Conservation (phyloP, 2,888 invertebrate genomes). For the Volucella inanis region DNA sequence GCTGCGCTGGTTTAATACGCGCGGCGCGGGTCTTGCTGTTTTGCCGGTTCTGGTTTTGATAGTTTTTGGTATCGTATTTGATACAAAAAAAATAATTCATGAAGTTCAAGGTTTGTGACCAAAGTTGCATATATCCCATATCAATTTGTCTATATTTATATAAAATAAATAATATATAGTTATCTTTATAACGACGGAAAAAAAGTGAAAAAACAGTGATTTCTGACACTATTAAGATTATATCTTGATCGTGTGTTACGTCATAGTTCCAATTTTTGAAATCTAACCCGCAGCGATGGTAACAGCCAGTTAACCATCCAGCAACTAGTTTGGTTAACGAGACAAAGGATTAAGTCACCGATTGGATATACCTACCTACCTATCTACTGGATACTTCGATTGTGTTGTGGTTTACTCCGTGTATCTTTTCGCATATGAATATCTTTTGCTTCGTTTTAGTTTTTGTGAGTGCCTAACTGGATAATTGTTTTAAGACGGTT, state of each 20-base stretch:
- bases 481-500: constrained; percentile 1
- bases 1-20: constrained; percentile 40
- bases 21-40: constrained; percentile 35
- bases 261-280: constrained; percentile 66
- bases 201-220: constrained; percentile 52
- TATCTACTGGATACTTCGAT: constrained; percentile 67
- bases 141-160: constrained; percentile 35
- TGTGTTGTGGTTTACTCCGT: constrained; percentile 54
- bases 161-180: not conserved
- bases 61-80: constrained; percentile 18
- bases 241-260: constrained; percentile 66
- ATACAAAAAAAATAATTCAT: constrained; percentile 52
- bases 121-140: constrained; percentile 44
- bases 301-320: not conserved
- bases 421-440: constrained; percentile 12
- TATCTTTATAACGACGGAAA: constrained; percentile 12
- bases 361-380: constrained; percentile 41
- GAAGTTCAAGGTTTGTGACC: constrained; percentile 65
- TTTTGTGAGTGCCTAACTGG: constrained; percentile 30
- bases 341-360: constrained; percentile 73
- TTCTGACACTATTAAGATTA: constrained; percentile 58
- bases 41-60: constrained; percentile 48
- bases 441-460: constrained; percentile 11
- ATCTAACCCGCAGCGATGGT: constrained; percentile 45
- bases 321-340: constrained; percentile 41